Percentiles rank a stretch among this genome's conserved stretches.
Evolutionary conservation across 2,888 invertebrate species (phyloP).

Genomic region (Camponotus fellah): DNA sequence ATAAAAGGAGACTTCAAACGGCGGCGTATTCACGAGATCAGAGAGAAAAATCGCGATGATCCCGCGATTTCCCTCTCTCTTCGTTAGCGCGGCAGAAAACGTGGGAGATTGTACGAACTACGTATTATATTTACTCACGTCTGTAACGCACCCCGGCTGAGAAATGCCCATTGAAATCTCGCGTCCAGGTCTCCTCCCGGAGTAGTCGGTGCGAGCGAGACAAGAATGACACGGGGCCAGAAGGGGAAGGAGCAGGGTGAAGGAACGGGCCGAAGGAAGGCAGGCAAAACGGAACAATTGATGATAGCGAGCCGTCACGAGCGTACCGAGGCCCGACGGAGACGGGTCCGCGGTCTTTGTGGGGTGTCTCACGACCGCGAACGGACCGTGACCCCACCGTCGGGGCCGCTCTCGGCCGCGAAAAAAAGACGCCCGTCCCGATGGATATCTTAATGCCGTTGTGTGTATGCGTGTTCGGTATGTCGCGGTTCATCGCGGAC

Average conservation of each 20-base stretch:
- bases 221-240: conserved; percentile 2
- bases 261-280: conserved; percentile 62
- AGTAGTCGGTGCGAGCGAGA: conserved; percentile 22
- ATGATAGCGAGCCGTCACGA: conserved; percentile 81
- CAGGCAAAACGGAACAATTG: conserved; percentile 79
- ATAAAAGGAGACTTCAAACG: conserved; percentile 51
- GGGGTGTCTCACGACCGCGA: conserved; percentile 77
- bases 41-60: conserved; percentile 43
- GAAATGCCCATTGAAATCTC: conserved; percentile 80
- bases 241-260: conserved; percentile 31
- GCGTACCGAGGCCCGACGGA: conserved; percentile 58
- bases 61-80: conserved; percentile 25
- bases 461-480: conserved; percentile 60
- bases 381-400: conserved; percentile 77
- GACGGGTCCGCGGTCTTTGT: conserved; percentile 69
- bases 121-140: conserved; percentile 71
- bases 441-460: conserved; percentile 79
- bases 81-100: background rate
- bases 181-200: conserved; percentile 68
- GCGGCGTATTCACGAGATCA: conserved; percentile 51
- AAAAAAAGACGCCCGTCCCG: conserved; percentile 73
- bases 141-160: conserved; percentile 65
- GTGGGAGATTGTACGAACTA: conserved; percentile 23
- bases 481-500: conserved; percentile 63
- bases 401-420: conserved; percentile 52